Conservation (phyloP, 2,888 invertebrate genomes). For the Gandaritis pyraliata region DNA sequence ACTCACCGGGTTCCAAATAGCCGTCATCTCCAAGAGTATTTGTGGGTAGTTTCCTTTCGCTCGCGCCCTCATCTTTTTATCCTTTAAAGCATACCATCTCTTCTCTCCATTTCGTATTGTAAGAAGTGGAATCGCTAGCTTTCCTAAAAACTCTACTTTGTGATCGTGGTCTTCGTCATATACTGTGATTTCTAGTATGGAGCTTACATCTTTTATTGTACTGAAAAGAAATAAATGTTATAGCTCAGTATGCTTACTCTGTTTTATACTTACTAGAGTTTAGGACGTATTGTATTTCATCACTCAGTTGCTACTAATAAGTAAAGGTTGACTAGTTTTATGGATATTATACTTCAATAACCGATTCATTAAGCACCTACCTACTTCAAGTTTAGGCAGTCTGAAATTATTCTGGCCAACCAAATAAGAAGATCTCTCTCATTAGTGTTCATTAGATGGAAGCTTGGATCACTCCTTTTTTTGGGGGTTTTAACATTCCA, state of each 20-base stretch:
- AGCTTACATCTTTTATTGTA: constrained; percentile 98
- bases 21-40: constrained; percentile 95
- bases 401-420: no score
- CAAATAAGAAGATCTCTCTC: no score
- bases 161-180: constrained; percentile 99
- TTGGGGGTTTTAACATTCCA: no score
- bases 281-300: no score
- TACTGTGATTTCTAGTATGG: constrained; percentile 96
- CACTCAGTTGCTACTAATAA: no score
- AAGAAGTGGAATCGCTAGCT: constrained; percentile 94
- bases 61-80: constrained; percentile 94
- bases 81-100: constrained; percentile 98
- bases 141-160: constrained; percentile 98
- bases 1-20: constrained; percentile 95
- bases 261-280: not conserved
- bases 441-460: no score
- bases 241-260: no score
- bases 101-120: constrained; percentile 95
- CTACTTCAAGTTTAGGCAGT: no score
- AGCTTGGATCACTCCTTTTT: no score
- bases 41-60: constrained; percentile 97
- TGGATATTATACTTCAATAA: no score
- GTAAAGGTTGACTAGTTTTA: no score
- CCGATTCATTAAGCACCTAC: no score
- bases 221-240: constrained; percentile 68